A percentile compares a stretch with the other conserved stretches of the same genome.
Evolutionary conservation across 2,888 invertebrate genomes (phyloP).

Genomic region (Dynastes hyllus): DNA sequence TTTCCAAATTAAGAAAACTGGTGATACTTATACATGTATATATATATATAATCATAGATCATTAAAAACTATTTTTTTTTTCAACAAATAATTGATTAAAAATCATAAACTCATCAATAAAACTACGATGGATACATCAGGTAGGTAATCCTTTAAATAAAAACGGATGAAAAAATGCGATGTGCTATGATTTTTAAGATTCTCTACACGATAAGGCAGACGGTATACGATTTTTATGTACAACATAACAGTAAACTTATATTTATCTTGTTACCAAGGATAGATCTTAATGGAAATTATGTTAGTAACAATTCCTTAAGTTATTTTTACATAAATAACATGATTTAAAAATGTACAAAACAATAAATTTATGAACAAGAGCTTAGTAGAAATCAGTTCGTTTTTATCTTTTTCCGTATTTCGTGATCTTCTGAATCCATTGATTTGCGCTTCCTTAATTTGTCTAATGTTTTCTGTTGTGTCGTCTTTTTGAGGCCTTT

Average conservation of each 20-base stretch:
- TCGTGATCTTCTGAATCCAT: slow-evolving; percentile 25
- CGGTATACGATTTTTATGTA: background rate
- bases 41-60: too few relatives aligned
- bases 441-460: slow-evolving; percentile 51
- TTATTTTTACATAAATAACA: slow-evolving; percentile 40
- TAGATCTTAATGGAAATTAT: slow-evolving; percentile 6
- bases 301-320: slow-evolving; percentile 10
- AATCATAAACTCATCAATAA: too few relatives aligned
- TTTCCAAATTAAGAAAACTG: too few relatives aligned
- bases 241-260: background rate
- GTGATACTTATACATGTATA: too few relatives aligned
- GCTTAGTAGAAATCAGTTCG: slow-evolving; percentile 23
- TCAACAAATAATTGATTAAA: too few relatives aligned
- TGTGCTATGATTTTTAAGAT: too few relatives aligned
- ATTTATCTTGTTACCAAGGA: background rate
- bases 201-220: too few relatives aligned
- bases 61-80: too few relatives aligned
- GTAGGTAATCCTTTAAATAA: too few relatives aligned
- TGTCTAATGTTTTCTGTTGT: slow-evolving; percentile 78
- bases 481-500: slow-evolving; percentile 88
- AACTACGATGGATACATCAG: too few relatives aligned
- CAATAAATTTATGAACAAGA: slow-evolving; percentile 27
- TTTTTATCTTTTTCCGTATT: slow-evolving; percentile 35
- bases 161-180: too few relatives aligned
- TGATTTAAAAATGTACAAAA: slow-evolving; percentile 33